Evolutionary conservation across 2,888 invertebrate species (phyloP).

Genomic region (Nomada fabriciana): DNA sequence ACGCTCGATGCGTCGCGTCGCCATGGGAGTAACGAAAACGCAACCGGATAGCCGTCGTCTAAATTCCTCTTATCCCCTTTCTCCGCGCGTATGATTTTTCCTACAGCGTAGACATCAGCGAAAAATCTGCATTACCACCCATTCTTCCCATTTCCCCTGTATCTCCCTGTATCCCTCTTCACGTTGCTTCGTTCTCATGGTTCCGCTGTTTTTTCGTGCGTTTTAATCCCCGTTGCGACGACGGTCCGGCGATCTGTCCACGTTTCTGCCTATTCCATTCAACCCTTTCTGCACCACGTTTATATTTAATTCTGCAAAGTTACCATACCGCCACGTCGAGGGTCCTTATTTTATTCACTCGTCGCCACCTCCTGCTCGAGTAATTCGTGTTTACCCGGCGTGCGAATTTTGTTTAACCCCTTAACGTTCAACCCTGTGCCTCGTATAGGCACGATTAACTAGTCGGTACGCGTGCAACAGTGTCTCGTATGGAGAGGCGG

Average conservation of each 20-base stretch:
- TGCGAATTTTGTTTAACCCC: conserved; percentile 12
- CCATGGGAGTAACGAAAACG: conserved; percentile 38
- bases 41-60: conserved; percentile 39
- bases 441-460: conserved; percentile 12
- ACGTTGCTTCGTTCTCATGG: not conserved
- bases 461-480: too few relatives aligned
- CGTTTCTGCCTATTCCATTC: not conserved
- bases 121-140: conserved; percentile 37
- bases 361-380: not conserved
- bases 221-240: conserved; percentile 1
- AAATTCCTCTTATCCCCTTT: conserved; percentile 27
- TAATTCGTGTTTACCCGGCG: conserved; percentile 30
- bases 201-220: not conserved
- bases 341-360: conserved; percentile 14
- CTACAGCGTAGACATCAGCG: conserved; percentile 39
- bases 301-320: conserved; percentile 17
- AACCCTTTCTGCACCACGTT: not conserved
- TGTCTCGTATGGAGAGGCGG: too few relatives aligned
- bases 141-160: not conserved
- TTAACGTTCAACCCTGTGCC: not conserved
- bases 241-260: not conserved
- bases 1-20: conserved; percentile 22
- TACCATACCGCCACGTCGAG: not conserved
- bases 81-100: conserved; percentile 32
- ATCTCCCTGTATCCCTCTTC: not conserved